These are phyloP conservation scores for Eretmocerus hayati DNA, from an alignment of 2,888 invertebrate genomes.

Conservation along the genomic window DNA sequence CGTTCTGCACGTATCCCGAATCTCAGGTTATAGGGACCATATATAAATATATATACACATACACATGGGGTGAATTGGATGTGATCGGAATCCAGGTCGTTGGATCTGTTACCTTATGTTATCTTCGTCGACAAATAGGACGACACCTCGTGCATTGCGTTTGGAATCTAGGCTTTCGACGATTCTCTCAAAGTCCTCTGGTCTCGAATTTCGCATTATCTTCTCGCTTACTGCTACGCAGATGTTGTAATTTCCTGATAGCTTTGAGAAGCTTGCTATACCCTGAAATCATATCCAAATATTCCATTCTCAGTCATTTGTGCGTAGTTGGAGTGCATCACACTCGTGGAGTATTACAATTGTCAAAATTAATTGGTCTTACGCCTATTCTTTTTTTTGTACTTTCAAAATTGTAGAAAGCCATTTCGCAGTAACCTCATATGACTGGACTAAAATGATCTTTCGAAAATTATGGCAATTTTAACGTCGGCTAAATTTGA, in stretches of 20 bases:
- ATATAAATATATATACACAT: too few species aligned
- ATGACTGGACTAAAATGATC: too few species aligned
- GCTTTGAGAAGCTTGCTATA: slow-evolving; percentile 54
- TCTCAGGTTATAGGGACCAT: too few species aligned
- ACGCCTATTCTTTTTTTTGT: too few species aligned
- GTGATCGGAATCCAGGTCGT: background rate
- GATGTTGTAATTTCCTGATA: slow-evolving; percentile 49
- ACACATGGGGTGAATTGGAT: too few species aligned
- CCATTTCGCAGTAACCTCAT: too few species aligned
- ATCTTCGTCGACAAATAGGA: slow-evolving; percentile 68
- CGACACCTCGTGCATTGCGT: slow-evolving; percentile 58
- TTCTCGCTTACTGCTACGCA: slow-evolving; percentile 55
- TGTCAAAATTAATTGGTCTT: too few species aligned
- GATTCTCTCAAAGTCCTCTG: slow-evolving; percentile 55
- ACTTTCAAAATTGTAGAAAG: too few species aligned
- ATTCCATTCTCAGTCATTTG: background rate
- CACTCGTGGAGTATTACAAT: too few species aligned
- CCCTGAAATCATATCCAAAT: slow-evolving; percentile 42
- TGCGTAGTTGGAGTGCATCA: background rate
- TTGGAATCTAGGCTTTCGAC: slow-evolving; percentile 54
- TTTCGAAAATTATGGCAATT: too few species aligned
- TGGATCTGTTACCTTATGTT: slow-evolving; percentile 50
- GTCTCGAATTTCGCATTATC: slow-evolving; percentile 53
- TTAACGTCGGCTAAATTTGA: too few species aligned
- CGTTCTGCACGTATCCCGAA: too few species aligned